Evolutionary conservation across 2,113 vertebrate species (phyloP).

Genomic region (Dicerorhinus sumatrensis): DNA sequence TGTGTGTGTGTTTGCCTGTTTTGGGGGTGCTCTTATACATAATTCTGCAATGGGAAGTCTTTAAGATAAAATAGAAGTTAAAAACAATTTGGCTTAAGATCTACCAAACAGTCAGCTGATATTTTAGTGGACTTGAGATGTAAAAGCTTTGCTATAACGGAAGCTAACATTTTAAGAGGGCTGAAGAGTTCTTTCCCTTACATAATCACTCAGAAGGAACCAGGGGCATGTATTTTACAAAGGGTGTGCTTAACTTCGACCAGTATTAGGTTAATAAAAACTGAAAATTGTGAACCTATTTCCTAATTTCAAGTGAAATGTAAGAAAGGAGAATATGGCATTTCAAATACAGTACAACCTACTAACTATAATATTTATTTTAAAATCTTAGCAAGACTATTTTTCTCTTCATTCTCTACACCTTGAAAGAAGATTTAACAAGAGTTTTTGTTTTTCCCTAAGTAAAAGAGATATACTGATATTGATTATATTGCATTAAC

Average conservation of each 20-base stretch:
- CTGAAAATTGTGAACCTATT: background rate
- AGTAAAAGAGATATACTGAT: background rate
- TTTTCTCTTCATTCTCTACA: background rate
- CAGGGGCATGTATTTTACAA: background rate
- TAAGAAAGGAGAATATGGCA: background rate
- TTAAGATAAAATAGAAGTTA: background rate
- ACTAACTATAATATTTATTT: background rate
- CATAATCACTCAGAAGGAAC: background rate
- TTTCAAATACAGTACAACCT: background rate
- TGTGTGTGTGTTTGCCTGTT: too few species aligned
- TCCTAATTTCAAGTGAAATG: background rate
- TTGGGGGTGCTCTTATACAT: background rate
- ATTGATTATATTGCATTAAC: background rate
- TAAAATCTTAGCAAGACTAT: background rate
- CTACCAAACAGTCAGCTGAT: too few species aligned
- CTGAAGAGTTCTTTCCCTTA: background rate
- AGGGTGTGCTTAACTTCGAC: background rate
- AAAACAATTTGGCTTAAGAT: background rate
- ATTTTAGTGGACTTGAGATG: background rate
- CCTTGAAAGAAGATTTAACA: background rate
- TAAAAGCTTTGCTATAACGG: background rate
- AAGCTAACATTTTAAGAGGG: background rate
- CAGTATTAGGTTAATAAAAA: background rate
- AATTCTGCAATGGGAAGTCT: background rate
- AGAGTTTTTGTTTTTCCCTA: background rate